Conservation (phyloP, 2,888 invertebrate species). For the Lumbricus terrestris region DNA sequence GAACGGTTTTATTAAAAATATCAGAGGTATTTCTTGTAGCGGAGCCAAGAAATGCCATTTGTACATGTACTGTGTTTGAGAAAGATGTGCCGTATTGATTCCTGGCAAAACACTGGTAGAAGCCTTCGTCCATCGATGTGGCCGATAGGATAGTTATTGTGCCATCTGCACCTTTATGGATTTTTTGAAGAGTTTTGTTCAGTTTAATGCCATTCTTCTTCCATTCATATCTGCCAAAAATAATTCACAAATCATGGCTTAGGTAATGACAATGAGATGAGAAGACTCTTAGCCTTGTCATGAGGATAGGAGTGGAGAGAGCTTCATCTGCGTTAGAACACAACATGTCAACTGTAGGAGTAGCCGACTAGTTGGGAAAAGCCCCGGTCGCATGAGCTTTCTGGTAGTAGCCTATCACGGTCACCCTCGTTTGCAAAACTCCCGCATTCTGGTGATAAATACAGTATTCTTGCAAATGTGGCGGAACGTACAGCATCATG, state of each 20-base stretch:
- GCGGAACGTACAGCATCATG: too few species aligned
- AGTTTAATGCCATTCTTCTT: neutral
- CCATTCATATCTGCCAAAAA: conserved; percentile 5
- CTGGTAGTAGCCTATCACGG: too few species aligned
- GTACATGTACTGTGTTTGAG: neutral
- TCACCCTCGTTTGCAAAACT: too few species aligned
- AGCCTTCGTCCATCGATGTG: neutral
- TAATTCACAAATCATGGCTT: neutral
- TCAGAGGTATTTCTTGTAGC: neutral
- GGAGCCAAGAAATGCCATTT: neutral
- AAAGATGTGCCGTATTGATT: neutral
- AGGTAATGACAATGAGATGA: too few species aligned
- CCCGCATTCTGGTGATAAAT: too few species aligned
- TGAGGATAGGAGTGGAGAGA: too few species aligned
- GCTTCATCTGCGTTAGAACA: too few species aligned
- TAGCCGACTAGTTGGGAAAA: too few species aligned
- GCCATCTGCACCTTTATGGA: neutral
- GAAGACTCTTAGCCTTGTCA: too few species aligned
- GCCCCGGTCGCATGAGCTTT: too few species aligned
- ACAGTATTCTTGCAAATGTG: too few species aligned
- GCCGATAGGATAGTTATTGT: neutral
- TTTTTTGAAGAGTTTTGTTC: neutral
- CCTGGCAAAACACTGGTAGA: neutral
- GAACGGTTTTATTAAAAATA: neutral
- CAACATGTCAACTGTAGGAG: too few species aligned